These are phyloP conservation scores for Limonius californicus DNA, from an alignment of 1,140 invertebrate genomes.

Conservation along the genomic window DNA sequence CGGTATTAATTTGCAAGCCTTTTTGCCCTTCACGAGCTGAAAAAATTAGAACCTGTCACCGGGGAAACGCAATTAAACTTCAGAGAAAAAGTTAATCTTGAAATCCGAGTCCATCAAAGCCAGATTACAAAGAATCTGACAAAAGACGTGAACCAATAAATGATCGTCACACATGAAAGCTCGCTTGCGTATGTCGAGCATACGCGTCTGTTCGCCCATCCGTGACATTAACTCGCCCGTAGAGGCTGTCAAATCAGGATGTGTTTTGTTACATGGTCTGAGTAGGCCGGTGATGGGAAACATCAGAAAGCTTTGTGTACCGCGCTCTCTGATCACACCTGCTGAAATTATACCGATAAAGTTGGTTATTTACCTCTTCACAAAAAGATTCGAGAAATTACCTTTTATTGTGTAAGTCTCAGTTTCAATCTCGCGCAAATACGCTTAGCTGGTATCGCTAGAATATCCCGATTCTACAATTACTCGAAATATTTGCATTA, in stretches of 20 bases:
- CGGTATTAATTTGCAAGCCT: background rate
- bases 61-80: slow-evolving; percentile 1
- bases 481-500: slow-evolving; percentile 6
- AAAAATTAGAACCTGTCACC: slow-evolving; percentile 3
- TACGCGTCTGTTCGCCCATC: slow-evolving; percentile 21
- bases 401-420: too few relatives aligned
- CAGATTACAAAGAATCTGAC: slow-evolving; percentile 10
- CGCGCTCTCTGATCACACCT: background rate
- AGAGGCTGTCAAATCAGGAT: slow-evolving; percentile 15
- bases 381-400: too few relatives aligned
- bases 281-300: slow-evolving; percentile 11
- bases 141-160: slow-evolving; percentile 14
- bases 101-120: slow-evolving; percentile 6
- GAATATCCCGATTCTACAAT: too few relatives aligned
- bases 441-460: too few relatives aligned
- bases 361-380: too few relatives aligned
- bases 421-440: too few relatives aligned
- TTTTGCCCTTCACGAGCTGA: background rate
- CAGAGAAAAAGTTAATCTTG: slow-evolving; percentile 10
- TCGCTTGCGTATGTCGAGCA: slow-evolving; percentile 19
- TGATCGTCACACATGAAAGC: slow-evolving; percentile 13
- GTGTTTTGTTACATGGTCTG: slow-evolving; percentile 17
- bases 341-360: background rate
- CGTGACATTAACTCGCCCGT: slow-evolving; percentile 22
- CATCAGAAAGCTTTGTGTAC: background rate